Evolutionary conservation across 2,888 invertebrate genomes (phyloP).

Genomic region (Troilus luridus): DNA sequence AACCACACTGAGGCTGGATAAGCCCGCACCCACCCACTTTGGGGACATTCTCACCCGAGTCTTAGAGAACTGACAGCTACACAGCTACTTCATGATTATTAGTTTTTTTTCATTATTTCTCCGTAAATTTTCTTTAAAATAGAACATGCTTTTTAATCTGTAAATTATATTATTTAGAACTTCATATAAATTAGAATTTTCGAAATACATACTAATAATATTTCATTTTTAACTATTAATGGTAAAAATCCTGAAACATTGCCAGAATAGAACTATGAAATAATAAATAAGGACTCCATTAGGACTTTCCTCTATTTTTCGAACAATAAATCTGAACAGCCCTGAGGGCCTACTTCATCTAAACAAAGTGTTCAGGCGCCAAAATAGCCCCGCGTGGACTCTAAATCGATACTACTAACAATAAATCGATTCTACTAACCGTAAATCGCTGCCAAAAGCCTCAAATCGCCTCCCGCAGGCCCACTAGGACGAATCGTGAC

Average conservation of each 20-base stretch:
- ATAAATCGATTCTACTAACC: neutral
- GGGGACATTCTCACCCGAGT: too few species aligned
- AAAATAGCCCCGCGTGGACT: neutral
- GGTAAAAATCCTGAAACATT: neutral
- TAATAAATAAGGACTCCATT: neutral
- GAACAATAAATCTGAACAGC: neutral
- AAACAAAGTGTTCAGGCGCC: neutral
- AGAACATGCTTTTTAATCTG: too few species aligned
- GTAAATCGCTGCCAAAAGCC: neutral
- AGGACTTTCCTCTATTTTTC: neutral
- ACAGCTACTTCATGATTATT: too few species aligned
- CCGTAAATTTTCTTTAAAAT: too few species aligned
- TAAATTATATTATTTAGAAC: too few species aligned
- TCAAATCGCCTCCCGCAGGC: neutral
- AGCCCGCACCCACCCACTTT: too few species aligned
- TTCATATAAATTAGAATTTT: too few species aligned
- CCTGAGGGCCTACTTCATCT: neutral
- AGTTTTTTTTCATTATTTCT: too few species aligned
- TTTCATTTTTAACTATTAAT: too few species aligned
- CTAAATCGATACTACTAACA: neutral
- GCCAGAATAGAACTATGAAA: neutral
- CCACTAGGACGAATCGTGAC: neutral
- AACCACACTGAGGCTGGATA: too few species aligned
- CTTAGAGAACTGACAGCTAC: too few species aligned
- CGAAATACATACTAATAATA: too few species aligned